Evolutionary conservation across 1,140 invertebrate genomes (phyloP).

Genomic region (Mylabris phalerata): DNA sequence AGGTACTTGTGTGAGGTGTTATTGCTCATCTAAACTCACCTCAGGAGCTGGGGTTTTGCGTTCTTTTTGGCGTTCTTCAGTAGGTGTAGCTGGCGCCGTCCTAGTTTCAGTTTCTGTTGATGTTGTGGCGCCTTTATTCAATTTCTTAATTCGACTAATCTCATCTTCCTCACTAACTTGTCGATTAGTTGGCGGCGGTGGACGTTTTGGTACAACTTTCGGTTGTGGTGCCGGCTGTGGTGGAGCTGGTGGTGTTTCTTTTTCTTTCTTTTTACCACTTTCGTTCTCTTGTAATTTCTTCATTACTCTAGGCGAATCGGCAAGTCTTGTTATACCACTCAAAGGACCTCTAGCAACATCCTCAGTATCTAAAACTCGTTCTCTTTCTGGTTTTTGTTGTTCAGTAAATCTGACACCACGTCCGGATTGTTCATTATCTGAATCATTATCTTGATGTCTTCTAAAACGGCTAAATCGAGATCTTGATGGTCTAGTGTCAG

Average conservation of each 20-base stretch:
- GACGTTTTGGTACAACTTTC: slow-evolving; percentile 48
- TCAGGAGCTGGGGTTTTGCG: slow-evolving; percentile 56
- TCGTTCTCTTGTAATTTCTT: slow-evolving; percentile 78
- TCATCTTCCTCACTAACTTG: slow-evolving; percentile 86
- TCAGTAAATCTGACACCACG: slow-evolving; percentile 55
- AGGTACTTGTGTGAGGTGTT: slow-evolving; percentile 32
- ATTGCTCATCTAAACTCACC: slow-evolving; percentile 57
- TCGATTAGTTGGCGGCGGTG: slow-evolving; percentile 51
- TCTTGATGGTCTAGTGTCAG: slow-evolving; percentile 45
- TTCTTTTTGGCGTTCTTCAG: slow-evolving; percentile 46
- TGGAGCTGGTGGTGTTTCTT: slow-evolving; percentile 51
- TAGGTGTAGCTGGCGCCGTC: slow-evolving; percentile 41
- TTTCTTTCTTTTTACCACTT: slow-evolving; percentile 66
- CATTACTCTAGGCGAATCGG: slow-evolving; percentile 84
- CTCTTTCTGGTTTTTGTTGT: slow-evolving; percentile 57
- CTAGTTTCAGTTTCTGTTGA: slow-evolving; percentile 50
- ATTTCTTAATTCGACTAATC: slow-evolving; percentile 80
- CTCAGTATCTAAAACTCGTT: slow-evolving; percentile 80
- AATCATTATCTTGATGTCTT: slow-evolving; percentile 60
- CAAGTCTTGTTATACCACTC: slow-evolving; percentile 80
- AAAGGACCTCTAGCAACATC: slow-evolving; percentile 81
- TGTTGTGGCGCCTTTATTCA: slow-evolving; percentile 67
- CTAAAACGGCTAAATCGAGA: slow-evolving; percentile 59
- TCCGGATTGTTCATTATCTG: slow-evolving; percentile 53
- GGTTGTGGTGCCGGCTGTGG: slow-evolving; percentile 47